Percentiles rank a stretch among this genome's conserved stretches.
Evolutionary conservation across 2,113 vertebrate species (phyloP).

Genomic region (Nycticorax nycticorax): DNA sequence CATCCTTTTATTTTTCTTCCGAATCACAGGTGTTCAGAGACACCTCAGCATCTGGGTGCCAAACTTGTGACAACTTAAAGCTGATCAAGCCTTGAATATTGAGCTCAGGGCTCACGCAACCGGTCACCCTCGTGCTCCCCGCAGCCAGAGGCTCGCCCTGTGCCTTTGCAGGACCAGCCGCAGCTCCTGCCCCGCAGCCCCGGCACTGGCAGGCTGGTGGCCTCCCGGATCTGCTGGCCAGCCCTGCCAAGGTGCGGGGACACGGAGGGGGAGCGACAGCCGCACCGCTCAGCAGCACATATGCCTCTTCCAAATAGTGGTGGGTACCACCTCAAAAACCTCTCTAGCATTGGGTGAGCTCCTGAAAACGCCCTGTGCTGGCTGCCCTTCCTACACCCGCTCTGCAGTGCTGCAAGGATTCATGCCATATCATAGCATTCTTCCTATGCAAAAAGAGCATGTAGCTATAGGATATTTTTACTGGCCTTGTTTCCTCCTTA

Average conservation of each 20-base stretch:
- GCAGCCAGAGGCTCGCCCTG: accelerated
- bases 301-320: neutral
- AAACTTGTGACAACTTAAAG: neutral
- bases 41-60: neutral
- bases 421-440: neutral
- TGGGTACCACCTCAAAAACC: neutral
- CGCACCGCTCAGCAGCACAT: neutral
- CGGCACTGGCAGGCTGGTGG: neutral
- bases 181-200: neutral
- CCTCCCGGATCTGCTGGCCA: neutral
- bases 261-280: accelerated
- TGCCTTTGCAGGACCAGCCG: accelerated
- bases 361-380: neutral
- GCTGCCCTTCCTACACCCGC: neutral
- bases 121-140: accelerated
- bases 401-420: neutral
- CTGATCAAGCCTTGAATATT: neutral
- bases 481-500: neutral
- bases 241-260: neutral
- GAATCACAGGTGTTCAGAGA: neutral
- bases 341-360: neutral
- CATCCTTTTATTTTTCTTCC: neutral
- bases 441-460: neutral
- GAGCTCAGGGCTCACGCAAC: neutral
- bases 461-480: neutral